Base-by-base conservation (phyloP, 2,113 vertebrate species). In the Burhinus bistriatus region DNA sequence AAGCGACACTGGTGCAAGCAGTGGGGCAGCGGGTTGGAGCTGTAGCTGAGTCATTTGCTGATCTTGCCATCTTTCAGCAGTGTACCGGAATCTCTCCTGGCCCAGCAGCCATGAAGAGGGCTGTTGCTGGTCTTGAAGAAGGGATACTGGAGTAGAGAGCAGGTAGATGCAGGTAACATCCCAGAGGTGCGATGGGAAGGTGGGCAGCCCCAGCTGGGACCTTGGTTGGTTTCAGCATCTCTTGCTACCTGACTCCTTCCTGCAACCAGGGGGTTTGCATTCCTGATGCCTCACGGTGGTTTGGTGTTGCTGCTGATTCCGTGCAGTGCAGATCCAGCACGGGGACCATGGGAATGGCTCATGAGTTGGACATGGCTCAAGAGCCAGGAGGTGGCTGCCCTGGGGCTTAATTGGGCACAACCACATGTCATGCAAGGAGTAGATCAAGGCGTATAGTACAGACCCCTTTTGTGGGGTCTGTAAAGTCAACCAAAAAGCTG, bases 291-390 rank as follows among this genome's bases (percentile, higher is more conserved):
- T 52, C 17, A 0, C 4, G 0, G 26, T 23, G 83, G 29, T 81
- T 70, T 78, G 45, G 27, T 3, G 4, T 34, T 73, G 40, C 44
- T 0, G 5, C 71, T 47, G 47, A 40, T 54, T 12, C 52, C 10
- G 1, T 4, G 32, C 0, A 0, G 2, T 8, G 21, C 36, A 58
- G 12, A 23, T 54, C 54, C 0, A 0, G 8, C 40, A 2, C 9
- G 4, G 40, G 49, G 40, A 47, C 49, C 8, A 0, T 1, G 23
- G 57, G 27, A 61, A 38, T 5, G 44, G 9, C 34, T 59, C 11
- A 9, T 9, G 64, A 21, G 19, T 17, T 11, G 13, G 19, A 17
- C 1, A 2, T 2, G 26, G 25, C 61, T 79, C 3, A 1, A 6
- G 44, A 76, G 15, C 29, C 32, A 11, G 57, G 51, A 73, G 19